Evolutionary conservation across 1,140 invertebrate species (phyloP).

Genomic region (Cryptotermes secundus): DNA sequence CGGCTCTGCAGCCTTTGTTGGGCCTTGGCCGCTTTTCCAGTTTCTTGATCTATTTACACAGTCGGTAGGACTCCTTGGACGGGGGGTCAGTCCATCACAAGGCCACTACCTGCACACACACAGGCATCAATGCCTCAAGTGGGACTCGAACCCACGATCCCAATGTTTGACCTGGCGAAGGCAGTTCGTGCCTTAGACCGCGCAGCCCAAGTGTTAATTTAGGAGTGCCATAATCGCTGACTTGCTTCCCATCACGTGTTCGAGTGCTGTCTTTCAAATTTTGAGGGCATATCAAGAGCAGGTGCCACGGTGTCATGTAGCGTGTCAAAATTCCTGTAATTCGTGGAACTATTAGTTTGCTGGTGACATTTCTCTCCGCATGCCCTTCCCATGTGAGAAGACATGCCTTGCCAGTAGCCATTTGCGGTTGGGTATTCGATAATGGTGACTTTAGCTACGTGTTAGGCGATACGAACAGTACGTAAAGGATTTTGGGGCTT

Average conservation of each 20-base stretch:
- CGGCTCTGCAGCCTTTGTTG: no score
- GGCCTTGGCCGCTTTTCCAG: no score
- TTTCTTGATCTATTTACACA: no score
- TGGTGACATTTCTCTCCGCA: not conserved
- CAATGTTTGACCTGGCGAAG: no score
- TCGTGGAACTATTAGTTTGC: not conserved
- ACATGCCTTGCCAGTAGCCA: not conserved
- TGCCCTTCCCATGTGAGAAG: not conserved
- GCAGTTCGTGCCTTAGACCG: no score
- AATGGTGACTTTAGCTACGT: not conserved
- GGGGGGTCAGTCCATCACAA: no score
- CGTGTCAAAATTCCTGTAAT: not conserved
- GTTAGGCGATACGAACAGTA: not conserved
- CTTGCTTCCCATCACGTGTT: not conserved
- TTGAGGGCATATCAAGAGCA: not conserved
- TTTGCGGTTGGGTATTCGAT: constrained; percentile 11
- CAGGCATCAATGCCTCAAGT: no score
- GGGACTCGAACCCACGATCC: no score
- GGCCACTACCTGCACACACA: no score
- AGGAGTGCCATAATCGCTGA: not conserved
- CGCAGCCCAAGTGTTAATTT: no score
- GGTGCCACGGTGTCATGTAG: not conserved
- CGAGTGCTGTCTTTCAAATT: not conserved
- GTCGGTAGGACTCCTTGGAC: no score
- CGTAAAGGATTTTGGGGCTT: not conserved